phyloP scores from a whole-genome alignment of 2,888 invertebrate genomes.

The Biston betularia region DNA sequence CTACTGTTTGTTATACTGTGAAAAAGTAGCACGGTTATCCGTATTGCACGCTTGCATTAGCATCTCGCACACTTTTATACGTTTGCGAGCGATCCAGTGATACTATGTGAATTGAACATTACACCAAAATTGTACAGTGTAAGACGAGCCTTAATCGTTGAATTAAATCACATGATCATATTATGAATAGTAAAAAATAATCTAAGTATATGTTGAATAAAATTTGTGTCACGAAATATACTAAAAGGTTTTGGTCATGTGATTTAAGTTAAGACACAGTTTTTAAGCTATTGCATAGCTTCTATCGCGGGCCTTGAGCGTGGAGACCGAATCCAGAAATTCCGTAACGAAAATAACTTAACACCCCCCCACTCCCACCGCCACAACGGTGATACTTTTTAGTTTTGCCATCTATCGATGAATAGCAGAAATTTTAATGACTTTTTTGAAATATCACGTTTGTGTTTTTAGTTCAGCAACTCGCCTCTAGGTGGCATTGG shows the following conservation, averaged over 20 bases:
- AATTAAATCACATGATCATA: constrained; percentile 6
- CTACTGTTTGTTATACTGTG: constrained; percentile 19
- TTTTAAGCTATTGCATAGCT: too few relatives aligned
- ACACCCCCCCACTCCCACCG: too few relatives aligned
- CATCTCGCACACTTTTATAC: constrained; percentile 34
- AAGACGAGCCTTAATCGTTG: not conserved
- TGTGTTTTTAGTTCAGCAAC: too few relatives aligned
- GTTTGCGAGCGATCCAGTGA: constrained; percentile 60
- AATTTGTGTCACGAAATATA: not conserved
- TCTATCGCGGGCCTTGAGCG: too few relatives aligned
- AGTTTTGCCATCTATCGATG: too few relatives aligned
- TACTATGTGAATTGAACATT: constrained; percentile 70
- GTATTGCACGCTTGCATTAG: constrained; percentile 49
- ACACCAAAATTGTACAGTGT: constrained; percentile 61
- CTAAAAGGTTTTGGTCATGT: not conserved
- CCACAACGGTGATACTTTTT: too few relatives aligned
- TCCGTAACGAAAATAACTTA: too few relatives aligned
- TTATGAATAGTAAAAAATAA: not conserved
- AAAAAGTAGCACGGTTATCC: constrained; percentile 15
- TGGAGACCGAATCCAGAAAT: too few relatives aligned
- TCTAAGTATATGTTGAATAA: too few relatives aligned
- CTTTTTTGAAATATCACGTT: too few relatives aligned
- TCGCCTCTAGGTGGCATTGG: too few relatives aligned
- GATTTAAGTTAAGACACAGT: constrained; percentile 16
- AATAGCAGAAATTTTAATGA: too few relatives aligned